These are phyloP conservation scores for Lucinisca nassula DNA, from an alignment of 2,888 invertebrate species.

Conservation along the genomic window DNA sequence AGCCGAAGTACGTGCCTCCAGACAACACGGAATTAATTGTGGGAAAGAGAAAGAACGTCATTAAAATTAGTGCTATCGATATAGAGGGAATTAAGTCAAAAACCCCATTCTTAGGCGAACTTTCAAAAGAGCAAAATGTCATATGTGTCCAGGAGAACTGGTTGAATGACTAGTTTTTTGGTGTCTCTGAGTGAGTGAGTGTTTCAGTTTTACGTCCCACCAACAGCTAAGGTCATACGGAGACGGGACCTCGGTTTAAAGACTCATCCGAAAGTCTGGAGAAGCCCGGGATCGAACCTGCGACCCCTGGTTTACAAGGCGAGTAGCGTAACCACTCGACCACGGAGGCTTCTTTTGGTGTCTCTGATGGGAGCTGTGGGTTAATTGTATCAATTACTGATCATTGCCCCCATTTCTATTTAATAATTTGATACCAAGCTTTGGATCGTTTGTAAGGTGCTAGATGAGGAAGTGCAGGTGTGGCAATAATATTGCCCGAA, in stretches of 20 bases:
- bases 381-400: too few relatives aligned
- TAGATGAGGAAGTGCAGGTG: neutral
- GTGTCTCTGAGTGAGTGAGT: too few relatives aligned
- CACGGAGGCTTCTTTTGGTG: too few relatives aligned
- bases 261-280: too few relatives aligned
- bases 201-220: too few relatives aligned
- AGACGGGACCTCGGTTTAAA: too few relatives aligned
- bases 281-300: too few relatives aligned
- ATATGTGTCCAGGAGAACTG: neutral
- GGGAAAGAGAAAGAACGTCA: neutral
- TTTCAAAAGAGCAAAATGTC: neutral
- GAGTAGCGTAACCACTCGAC: too few relatives aligned
- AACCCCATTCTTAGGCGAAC: neutral
- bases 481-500: neutral
- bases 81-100: conserved; percentile 1
- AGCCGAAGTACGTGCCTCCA: neutral
- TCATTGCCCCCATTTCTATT: too few relatives aligned
- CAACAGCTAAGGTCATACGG: too few relatives aligned
- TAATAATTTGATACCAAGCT: neutral
- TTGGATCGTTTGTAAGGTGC: neutral
- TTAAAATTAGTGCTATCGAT: neutral
- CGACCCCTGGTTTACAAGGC: too few relatives aligned
- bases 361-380: too few relatives aligned
- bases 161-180: neutral
- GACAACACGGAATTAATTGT: neutral